Percentiles rank a stretch among this genome's conserved stretches.
phyloP scores from a whole-genome alignment of 1,140 invertebrate species.

The Saxidomus purpurata region DNA sequence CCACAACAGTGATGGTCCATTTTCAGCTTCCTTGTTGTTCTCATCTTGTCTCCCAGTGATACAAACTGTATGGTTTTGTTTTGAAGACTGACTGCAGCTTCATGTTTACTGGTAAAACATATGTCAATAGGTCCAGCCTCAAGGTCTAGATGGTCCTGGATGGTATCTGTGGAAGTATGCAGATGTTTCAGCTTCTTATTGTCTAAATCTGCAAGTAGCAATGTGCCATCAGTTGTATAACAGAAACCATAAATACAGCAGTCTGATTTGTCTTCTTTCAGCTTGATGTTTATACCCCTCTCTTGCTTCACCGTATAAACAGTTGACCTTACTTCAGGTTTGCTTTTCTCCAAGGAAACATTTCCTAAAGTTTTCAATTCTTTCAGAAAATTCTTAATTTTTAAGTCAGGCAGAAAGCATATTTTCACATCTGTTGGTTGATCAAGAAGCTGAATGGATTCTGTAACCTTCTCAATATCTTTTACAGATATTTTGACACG shows the following conservation, averaged over 20 bases:
- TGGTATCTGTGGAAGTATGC: not conserved
- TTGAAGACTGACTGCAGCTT: not conserved
- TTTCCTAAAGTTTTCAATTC: not conserved
- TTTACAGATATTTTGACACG: not conserved
- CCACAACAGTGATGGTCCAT: not conserved
- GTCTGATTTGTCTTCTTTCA: not conserved
- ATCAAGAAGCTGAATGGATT: not conserved
- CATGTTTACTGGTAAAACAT: not conserved
- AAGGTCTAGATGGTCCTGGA: not conserved
- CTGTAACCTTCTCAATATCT: not conserved
- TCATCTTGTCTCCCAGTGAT: conserved; percentile 4
- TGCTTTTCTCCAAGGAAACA: not conserved
- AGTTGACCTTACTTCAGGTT: not conserved
- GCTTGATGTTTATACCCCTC: not conserved
- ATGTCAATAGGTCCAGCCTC: not conserved
- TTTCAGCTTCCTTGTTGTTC: not conserved
- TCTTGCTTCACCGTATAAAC: not conserved
- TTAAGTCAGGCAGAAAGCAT: not conserved
- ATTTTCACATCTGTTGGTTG: not conserved
- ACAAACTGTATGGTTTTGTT: conserved; percentile 16
- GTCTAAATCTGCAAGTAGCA: not conserved
- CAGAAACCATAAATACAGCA: not conserved
- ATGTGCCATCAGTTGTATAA: not conserved
- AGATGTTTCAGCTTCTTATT: conserved; percentile 8
- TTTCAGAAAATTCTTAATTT: not conserved